Base-by-base conservation (phyloP, 2,113 vertebrate genomes). In the Cavia aperea region DNA sequence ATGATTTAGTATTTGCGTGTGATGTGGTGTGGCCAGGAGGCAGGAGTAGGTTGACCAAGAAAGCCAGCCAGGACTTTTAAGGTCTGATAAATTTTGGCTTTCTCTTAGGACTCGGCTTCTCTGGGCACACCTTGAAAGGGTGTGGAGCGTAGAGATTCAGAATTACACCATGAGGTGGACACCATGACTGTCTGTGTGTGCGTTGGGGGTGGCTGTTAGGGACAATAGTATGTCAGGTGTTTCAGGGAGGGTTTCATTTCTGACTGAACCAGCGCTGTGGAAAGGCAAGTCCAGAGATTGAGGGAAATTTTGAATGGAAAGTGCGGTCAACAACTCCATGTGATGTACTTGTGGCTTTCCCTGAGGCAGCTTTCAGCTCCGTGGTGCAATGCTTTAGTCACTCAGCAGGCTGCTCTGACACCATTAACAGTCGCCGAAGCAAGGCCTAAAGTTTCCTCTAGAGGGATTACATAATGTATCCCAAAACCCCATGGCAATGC, bases 381-480 rank as follows among this genome's bases (percentile, higher is more conserved):
- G 6, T 58, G 81, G 86, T 78, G 90, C 89, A 87, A 90, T 88
- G 85, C 68, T 60, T 88, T 24, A 43, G 56, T 84, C 86, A 46
- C 75, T 86, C 73, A 1, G 4, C 92, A 58, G 78, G 86, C 93
- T 79, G 86, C 51, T 66, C 75, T 72, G 94, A 87, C 93, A 93
- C 90, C 78, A 60, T 94, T 93, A 90, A 92, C 86, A 95, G 94
- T 94, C 94, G 95, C 95, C 66, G 95, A 92, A 96, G 82, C 90
- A 88, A 93, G 92, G 93, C 90, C 81, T 54, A 81, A 92, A 83
- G 63, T 83, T 94, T 31, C 5, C 75, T 83, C 63, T 43, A 77
- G 90, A 78, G 88, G 85, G 77, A 93, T 91, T 95, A 63, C 39
- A 63, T 77, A 86, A 89, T 62, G n/a, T 92, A 73, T 83, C 92